phyloP scores from a whole-genome alignment of 1,140 invertebrate genomes.

The Listronotus bonariensis region DNA sequence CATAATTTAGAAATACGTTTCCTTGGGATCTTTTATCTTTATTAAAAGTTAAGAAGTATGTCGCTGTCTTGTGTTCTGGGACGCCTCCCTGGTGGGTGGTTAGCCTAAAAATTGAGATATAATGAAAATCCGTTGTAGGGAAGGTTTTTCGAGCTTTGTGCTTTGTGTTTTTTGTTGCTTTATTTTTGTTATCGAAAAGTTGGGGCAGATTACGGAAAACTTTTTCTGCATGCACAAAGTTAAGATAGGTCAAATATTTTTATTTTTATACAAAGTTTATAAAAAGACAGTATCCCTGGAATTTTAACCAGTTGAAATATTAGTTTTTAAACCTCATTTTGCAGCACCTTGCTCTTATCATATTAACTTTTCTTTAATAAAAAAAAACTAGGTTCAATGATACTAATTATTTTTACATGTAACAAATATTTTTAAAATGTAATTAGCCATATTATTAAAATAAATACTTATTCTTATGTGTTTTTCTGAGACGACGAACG shows the following conservation, averaged over 20 bases:
- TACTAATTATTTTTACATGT: no score
- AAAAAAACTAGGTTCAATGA: no score
- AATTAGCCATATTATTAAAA: no score
- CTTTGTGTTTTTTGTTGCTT: constrained; percentile 6
- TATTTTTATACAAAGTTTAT: no score
- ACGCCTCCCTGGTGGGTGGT: constrained; percentile 27
- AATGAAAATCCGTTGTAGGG: constrained; percentile 25
- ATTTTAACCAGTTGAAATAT: no score
- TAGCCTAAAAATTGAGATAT: constrained; percentile 34
- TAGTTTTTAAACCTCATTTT: no score
- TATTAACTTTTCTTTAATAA: no score
- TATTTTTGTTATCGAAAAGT: constrained; percentile 16
- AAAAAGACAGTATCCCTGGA: no score
- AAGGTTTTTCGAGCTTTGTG: constrained; percentile 8
- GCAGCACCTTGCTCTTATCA: no score
- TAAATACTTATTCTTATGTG: no score
- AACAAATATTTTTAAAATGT: no score
- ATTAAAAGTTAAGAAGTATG: constrained; percentile 36
- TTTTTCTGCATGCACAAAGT: constrained; percentile 2
- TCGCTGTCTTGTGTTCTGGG: constrained; percentile 24
- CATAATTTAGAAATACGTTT: constrained; percentile 37
- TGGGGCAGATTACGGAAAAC: constrained; percentile 4
- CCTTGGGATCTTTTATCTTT: constrained; percentile 32
- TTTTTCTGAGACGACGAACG: no score
- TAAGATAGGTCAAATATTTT: constrained; percentile 1